Evolutionary conservation across 1,140 invertebrate species (phyloP), one percentile per base, ranked within the genome.

Genomic region (Cataglyphis hispanica): DNA sequence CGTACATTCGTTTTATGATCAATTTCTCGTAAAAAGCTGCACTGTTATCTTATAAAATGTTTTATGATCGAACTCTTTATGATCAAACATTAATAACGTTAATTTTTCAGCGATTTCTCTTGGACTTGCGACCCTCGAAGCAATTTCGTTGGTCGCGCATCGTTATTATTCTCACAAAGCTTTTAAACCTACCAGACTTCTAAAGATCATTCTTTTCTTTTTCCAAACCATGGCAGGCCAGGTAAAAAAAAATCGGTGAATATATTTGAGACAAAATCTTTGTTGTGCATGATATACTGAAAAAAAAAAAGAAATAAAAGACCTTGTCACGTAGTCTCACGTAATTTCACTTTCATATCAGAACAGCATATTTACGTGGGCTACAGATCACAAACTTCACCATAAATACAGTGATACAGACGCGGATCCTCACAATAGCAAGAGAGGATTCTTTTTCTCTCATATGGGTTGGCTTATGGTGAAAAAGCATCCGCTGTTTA

Each of bases 381-480:
- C 94, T 11, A 93, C 97, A 46, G 97, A 97, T 89, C 97, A 98
- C 92, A 95, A 97, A 72, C 95, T 97, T 25, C 97, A 97, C 91
- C 97, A 97, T 93, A 97, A 97, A 90, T 97, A 95, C 94, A 96
- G 96, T 3, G 97, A 97, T n/a, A 89, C 84, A 1, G 76, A 89
- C 61, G 76, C 84, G 5, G 97, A 22, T 19, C 46, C 46, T 16
- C 46, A 50, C 46, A 50, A 95, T 97, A 91, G 97, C 96, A 27
- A 96, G 97, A 91, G 96, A 96, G 66, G 96, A 95, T 87, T 95
- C 96, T 84, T 97, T 96, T 74, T 97, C 97, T 93, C 97, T 4
- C 97, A 98, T 91, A 95, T 97, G 66, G 97, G 97, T 2, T 98
- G 97, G 97, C 94, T 98, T 27, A 88, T 97, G 81, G 95, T 96